Evolutionary conservation across 2,113 vertebrate genomes (phyloP).

Genomic region (Nothoprocta perdicaria): DNA sequence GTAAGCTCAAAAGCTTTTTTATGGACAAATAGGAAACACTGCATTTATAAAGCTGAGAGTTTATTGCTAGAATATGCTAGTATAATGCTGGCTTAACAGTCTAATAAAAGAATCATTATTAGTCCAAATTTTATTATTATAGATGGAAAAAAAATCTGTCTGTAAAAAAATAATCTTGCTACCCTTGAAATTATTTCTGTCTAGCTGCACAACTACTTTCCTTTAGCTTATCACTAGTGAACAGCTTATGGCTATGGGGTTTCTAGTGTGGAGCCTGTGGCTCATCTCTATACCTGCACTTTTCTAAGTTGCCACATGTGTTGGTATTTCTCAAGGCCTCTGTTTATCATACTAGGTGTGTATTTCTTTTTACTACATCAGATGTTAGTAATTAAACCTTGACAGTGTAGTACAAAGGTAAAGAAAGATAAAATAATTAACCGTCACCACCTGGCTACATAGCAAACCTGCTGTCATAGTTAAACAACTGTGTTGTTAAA

Average conservation of each 20-base stretch:
- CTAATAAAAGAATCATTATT: neutral
- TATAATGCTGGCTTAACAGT: neutral
- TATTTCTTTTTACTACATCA: neutral
- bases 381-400: neutral
- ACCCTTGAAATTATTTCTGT: neutral
- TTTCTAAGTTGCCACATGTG: neutral
- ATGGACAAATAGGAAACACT: neutral
- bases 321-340: neutral
- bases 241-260: neutral
- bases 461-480: neutral
- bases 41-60: neutral
- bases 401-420: neutral
- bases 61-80: neutral
- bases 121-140: neutral
- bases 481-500: neutral
- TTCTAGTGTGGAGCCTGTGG: neutral
- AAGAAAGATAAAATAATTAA: neutral
- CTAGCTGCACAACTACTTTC: neutral
- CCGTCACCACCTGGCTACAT: neutral
- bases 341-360: fast-evolving
- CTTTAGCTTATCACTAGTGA: neutral
- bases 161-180: neutral
- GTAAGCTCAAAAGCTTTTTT: neutral
- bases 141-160: neutral
- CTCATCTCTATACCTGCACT: neutral